A percentile compares a stretch with the other conserved stretches of the same genome.
Conservation (phyloP, 2,888 invertebrate species). For the Phymatocera aterrima region DNA sequence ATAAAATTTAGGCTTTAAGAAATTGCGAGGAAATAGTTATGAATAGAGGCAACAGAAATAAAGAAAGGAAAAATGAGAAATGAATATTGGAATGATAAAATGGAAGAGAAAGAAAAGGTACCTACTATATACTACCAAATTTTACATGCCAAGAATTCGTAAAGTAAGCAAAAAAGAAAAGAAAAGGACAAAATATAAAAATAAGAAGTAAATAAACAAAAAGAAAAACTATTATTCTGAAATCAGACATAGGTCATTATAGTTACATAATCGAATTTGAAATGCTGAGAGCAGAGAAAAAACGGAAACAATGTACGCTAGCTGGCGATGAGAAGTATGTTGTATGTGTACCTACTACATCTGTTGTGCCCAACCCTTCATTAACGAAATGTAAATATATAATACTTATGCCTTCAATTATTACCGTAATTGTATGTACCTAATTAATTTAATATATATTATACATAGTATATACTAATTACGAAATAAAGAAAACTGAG, state of each 20-base stretch:
- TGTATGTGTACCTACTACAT: constrained; percentile 8
- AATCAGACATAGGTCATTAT: no score
- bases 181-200: no score
- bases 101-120: not conserved
- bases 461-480: constrained; percentile 65
- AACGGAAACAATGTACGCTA: no score
- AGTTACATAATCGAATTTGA: no score
- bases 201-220: no score
- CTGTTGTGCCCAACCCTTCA: not conserved
- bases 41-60: not conserved
- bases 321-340: not conserved
- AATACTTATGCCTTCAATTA: constrained; percentile 64
- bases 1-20: constrained; percentile 16
- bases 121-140: no score
- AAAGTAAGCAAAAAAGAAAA: no score
- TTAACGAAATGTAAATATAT: constrained; percentile 65
- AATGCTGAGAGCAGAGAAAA: not conserved
- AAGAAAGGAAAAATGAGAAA: not conserved
- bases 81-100: not conserved
- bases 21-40: constrained; percentile 22
- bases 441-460: constrained; percentile 73
- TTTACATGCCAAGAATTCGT: no score
- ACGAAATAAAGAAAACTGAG: not conserved
- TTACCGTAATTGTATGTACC: constrained; percentile 70
- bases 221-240: no score